Percentiles rank a stretch among this genome's conserved stretches.
phyloP scores from a whole-genome alignment of 2,888 invertebrate genomes.

The Oligia fasciuncula region DNA sequence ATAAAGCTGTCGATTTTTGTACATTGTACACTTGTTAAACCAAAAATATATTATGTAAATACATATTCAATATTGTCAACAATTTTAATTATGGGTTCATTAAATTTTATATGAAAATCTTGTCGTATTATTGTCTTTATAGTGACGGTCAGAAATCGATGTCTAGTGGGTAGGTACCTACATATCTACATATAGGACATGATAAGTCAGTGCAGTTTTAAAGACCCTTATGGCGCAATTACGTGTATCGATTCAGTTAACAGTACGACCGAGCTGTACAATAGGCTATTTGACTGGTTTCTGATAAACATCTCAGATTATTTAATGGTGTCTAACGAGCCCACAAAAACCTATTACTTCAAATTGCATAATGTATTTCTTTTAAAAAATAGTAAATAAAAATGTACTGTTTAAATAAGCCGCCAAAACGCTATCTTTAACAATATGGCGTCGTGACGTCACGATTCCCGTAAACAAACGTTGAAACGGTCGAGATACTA shows the following conservation, averaged over 20 bases:
- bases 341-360: no score
- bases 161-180: neutral
- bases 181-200: neutral
- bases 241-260: constrained; percentile 43
- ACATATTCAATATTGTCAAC: constrained; percentile 67
- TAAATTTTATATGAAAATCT: constrained; percentile 72
- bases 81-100: constrained; percentile 71
- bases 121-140: constrained; percentile 27
- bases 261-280: constrained; percentile 23
- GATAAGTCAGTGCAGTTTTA: constrained; percentile 1
- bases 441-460: no score
- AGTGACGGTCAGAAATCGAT: constrained; percentile 27
- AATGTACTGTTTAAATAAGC: no score
- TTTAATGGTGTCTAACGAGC: no score
- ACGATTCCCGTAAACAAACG: no score
- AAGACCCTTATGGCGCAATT: constrained; percentile 32
- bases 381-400: no score
- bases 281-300: no score
- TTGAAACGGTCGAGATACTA: no score
- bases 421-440: no score
- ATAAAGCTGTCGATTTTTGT: constrained; percentile 71
- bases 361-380: no score
- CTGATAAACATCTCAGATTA: no score
- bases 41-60: constrained; percentile 70
- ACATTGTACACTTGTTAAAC: constrained; percentile 74